phyloP scores from a whole-genome alignment of 2,797 vertebrate genomes.

The Monodelphis domestica region DNA sequence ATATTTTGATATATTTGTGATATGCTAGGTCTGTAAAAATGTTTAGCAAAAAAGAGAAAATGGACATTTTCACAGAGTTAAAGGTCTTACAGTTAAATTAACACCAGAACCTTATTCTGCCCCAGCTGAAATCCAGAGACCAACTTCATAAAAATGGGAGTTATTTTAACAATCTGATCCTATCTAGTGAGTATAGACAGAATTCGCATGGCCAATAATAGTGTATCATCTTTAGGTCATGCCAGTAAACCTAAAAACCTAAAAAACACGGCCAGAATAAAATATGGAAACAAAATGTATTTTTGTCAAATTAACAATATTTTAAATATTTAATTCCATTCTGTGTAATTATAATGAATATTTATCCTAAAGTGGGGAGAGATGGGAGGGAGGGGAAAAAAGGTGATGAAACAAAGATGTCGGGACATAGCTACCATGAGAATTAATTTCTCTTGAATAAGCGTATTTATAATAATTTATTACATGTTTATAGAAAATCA shows the following conservation, averaged over 20 bases:
- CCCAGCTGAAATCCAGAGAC: not conserved
- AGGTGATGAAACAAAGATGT: too few species aligned
- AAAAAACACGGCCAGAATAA: not conserved
- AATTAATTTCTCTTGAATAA: too few species aligned
- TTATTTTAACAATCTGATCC: not conserved
- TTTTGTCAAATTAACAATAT: not conserved
- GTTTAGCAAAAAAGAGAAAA: not conserved
- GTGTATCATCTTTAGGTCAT: not conserved
- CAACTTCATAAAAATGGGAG: not conserved
- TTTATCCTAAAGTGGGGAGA: too few species aligned
- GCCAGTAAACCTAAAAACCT: too few species aligned
- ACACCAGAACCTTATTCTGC: not conserved
- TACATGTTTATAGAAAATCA: too few species aligned
- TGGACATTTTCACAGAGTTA: not conserved
- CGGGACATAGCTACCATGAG: too few species aligned
- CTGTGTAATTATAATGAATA: not conserved
- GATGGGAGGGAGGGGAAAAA: too few species aligned
- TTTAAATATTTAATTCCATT: not conserved
- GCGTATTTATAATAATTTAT: too few species aligned
- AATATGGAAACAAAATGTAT: not conserved
- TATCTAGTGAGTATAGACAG: not conserved
- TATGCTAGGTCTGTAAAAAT: not conserved
- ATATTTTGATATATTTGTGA: not conserved
- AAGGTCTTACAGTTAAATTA: not conserved
- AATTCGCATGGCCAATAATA: constrained; percentile 1